Evolutionary conservation across 1,140 invertebrate genomes (phyloP), one percentile per base, ranked within the genome.

Genomic region (Metaphire vulgaris): DNA sequence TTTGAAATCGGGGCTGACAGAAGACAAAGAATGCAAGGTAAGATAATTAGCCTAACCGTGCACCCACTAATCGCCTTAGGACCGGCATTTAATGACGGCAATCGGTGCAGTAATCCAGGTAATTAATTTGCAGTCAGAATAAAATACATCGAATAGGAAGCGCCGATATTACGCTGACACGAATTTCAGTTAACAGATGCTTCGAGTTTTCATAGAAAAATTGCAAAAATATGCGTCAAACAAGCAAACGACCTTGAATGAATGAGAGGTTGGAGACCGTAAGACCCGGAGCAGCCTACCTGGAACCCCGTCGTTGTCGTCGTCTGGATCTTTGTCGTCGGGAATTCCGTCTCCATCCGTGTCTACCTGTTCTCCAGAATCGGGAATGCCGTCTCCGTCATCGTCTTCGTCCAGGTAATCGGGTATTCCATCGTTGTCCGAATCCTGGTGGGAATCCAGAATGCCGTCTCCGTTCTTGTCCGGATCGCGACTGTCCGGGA

Each of bases 351-450:
- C 74, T 28, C 33, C 64, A 74, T 74, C 74, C 29, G 14, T 56
- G 16, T 67, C 26, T 30, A 64, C 33, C 65, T 74, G 26, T 31
- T 66, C 33, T 30, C 31, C 29, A 26, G 15, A 21, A 30, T 66
- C 65, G 16, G 65, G 74, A 1, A 74, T n/a, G 16, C 74, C 74
- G 67, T 74, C 65, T 14, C 74, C 74, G 32, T 74, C 74, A 56
- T 66, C 74, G 31, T 74, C 74, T 15, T 67, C 56, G 67, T 74
- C 74, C 56, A 74, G 56, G 64, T 74, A 74, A 74, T 74, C 74
- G 1, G 74, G 74, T 21, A 74, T 74, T 65, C 74, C 74, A 32
- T 74, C 74, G n/a, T 33, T 1, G 64, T 73, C 72, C 15, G 72
- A 28, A 34, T 73, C 72, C 33, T 73, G 31, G 16, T 56, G 26